Evolutionary conservation across 2,797 vertebrate genomes (phyloP).

Genomic region (Distichodus sexfasciatus): DNA sequence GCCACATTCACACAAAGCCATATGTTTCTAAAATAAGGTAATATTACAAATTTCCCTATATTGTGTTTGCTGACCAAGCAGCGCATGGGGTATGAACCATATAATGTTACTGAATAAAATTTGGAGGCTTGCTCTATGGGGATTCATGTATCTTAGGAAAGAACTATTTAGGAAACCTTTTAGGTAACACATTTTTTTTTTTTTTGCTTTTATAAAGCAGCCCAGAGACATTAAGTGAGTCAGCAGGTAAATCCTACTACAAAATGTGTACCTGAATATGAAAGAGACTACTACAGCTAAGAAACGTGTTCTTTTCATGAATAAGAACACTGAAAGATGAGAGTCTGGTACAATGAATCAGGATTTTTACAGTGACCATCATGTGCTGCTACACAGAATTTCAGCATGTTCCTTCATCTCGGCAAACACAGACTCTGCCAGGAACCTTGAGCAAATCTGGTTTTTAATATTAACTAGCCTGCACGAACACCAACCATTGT

Average conservation of each 20-base stretch:
- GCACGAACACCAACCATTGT: background rate
- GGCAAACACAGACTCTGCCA: too few species aligned
- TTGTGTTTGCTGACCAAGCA: slow-evolving; percentile 15
- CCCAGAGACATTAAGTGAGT: background rate
- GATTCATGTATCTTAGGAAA: too few species aligned
- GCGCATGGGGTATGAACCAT: background rate
- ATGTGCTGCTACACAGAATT: background rate
- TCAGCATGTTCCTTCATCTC: background rate
- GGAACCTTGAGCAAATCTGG: background rate
- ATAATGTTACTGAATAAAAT: slow-evolving; percentile 28
- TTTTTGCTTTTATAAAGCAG: background rate
- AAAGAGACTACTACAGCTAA: background rate
- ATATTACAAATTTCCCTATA: background rate
- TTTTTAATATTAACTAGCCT: background rate
- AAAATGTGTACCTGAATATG: background rate
- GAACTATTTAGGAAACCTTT: too few species aligned
- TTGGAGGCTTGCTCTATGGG: too few species aligned
- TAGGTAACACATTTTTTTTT: too few species aligned
- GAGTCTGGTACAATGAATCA: background rate
- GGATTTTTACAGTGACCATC: background rate
- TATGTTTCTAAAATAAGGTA: background rate
- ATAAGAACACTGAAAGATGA: background rate
- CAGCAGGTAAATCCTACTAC: background rate
- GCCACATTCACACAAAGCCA: background rate
- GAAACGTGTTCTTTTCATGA: background rate